Percentiles rank a stretch among this genome's conserved stretches.
These are phyloP conservation scores for Drosophila formosana DNA, from an alignment of 2,888 invertebrate species.

Conservation along the genomic window DNA sequence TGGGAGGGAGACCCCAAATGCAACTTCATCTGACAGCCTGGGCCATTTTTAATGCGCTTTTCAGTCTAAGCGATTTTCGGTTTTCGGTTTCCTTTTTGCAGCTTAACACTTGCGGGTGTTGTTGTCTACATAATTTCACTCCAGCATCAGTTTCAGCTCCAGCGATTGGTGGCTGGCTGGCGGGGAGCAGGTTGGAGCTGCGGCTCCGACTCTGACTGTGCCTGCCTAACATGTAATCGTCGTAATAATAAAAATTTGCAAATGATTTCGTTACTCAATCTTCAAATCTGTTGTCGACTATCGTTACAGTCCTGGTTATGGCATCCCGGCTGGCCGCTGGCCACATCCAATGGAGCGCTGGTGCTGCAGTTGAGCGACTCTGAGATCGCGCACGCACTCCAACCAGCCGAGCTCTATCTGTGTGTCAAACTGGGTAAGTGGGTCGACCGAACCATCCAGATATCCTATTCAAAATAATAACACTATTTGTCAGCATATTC, in stretches of 20 bases:
- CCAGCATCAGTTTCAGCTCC: neutral
- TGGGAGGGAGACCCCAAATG: conserved; percentile 18
- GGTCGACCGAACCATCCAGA: conserved; percentile 29
- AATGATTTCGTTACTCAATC: conserved; percentile 81
- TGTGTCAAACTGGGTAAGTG: conserved; percentile 86
- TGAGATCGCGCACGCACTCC: conserved; percentile 87
- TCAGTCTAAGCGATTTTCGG: conserved; percentile 61
- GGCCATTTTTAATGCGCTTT: conserved; percentile 79
- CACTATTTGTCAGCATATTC: too few species aligned
- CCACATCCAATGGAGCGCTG: conserved; percentile 87
- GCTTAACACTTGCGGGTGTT: conserved; percentile 83
- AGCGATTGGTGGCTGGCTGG: neutral
- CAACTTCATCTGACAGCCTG: conserved; percentile 64
- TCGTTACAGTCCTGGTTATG: conserved; percentile 87
- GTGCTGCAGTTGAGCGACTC: conserved; percentile 88
- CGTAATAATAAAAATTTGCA: conserved; percentile 80
- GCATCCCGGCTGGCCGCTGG: conserved; percentile 89
- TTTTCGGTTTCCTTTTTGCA: conserved; percentile 66
- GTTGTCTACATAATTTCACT: conserved; percentile 74
- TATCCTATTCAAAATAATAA: neutral
- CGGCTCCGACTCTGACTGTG: neutral
- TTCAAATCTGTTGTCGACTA: conserved; percentile 46
- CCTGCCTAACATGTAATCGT: conserved; percentile 70
- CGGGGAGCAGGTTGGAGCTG: neutral
- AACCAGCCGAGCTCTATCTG: conserved; percentile 88